These are phyloP conservation scores for Salvelinus namaycush DNA, from an alignment of 2,113 vertebrate species.

Conservation along the genomic window DNA sequence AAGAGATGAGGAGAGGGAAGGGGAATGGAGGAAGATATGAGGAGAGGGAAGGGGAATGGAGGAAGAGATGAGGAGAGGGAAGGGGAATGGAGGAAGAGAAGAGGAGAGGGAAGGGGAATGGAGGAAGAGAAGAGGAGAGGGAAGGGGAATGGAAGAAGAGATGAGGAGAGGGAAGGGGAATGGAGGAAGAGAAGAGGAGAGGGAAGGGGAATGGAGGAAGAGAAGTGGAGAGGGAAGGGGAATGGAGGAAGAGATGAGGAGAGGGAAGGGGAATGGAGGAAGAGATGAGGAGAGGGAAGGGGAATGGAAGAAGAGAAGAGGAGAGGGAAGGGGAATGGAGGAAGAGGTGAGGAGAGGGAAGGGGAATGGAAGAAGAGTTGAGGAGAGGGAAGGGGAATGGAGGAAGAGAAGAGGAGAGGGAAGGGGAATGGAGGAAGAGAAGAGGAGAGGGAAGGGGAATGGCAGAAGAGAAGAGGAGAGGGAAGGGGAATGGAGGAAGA, in stretches of 20 bases:
- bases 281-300: background rate
- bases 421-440: too few species aligned
- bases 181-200: too few species aligned
- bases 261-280: background rate
- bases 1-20: too few species aligned
- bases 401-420: slow-evolving; percentile 11
- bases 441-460: too few species aligned
- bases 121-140: too few species aligned
- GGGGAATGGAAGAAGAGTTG: background rate
- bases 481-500: too few species aligned
- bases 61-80: too few species aligned
- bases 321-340: slow-evolving; percentile 22
- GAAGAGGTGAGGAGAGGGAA: slow-evolving; percentile 12
- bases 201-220: background rate
- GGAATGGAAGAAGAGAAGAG: background rate
- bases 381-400: slow-evolving; percentile 11
- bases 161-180: too few species aligned
- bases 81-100: background rate
- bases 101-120: too few species aligned
- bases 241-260: background rate
- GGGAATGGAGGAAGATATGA: background rate
- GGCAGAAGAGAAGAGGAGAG: background rate
- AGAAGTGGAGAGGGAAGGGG: background rate
- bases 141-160: too few species aligned
- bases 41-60: slow-evolving; percentile 3